Base-by-base conservation (phyloP, 2,113 vertebrate species). In the Meles meles region DNA sequence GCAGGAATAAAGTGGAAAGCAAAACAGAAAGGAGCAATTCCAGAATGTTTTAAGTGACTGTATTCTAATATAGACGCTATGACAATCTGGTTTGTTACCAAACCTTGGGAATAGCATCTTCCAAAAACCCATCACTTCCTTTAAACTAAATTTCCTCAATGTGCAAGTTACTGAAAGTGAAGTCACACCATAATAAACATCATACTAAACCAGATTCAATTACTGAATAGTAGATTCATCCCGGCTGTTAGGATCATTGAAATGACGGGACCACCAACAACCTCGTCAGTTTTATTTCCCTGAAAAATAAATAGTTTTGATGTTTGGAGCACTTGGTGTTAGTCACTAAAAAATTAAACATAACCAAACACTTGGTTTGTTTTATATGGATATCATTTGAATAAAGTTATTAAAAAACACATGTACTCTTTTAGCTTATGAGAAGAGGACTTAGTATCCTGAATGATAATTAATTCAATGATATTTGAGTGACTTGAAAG, bases 251-350 rank as follows among this genome's bases (percentile, higher is more conserved):
- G 23, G 9, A 87, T 23, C 93, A 67, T 4, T 91, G 92, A 63
- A 92, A 72, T 57, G 37, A 52, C 25, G 49, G 15, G 76, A 39
- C 44, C 11, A 67, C 87, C 90, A 87, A 87, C 44, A 80, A 57
- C 55, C 9, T 94, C 39, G 6, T 87, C 34, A 61, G 55, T 88
- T 92, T 92, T 65, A 77, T 69, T 95, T 93, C 92, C 52, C 81
- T 95, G n/a, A 92, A 97, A 95, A 95, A 93, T 84, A 94, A 93
- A 93, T 44, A 65, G 47, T 80, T 74, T 69, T 88, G 17, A 74
- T 76, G 37, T 88, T 71, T 88, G 63, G 96, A 88, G 31, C 27
- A 94, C 29, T 71, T 88, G 52, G 92, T 67, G 31, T 67, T 77
- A 69, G 52, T 74, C 86, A 92, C 20, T 44, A 69, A 72, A 93